Percentiles rank a stretch among this genome's conserved stretches.
Evolutionary conservation across 2,888 invertebrate genomes (phyloP).

Genomic region (Amblyjoppa fuscipennis): DNA sequence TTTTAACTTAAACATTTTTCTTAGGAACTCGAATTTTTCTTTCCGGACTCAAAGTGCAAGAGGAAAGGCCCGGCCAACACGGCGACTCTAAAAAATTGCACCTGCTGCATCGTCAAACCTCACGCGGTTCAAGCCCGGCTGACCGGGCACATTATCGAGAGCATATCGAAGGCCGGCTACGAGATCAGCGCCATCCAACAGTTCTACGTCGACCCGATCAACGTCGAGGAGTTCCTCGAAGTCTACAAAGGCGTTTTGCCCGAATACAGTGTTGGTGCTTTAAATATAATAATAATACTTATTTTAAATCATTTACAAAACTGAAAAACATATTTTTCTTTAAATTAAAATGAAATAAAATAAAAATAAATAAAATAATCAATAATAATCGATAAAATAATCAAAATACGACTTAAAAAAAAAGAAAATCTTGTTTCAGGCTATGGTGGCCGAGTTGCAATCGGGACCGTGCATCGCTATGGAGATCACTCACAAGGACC

Average conservation of each 20-base stretch:
- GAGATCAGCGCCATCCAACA: conserved; percentile 93
- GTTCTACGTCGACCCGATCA: conserved; percentile 91
- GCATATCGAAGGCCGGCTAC: conserved; percentile 92
- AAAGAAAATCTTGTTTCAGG: conserved; percentile 85
- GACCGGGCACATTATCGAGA: conserved; percentile 88
- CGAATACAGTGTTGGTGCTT: conserved; percentile 89
- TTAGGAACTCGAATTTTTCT: conserved; percentile 89
- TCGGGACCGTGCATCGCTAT: conserved; percentile 95
- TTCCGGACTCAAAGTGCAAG: conserved; percentile 85
- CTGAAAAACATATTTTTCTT: too few species aligned
- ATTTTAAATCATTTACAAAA: too few species aligned
- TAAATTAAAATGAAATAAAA: too few species aligned
- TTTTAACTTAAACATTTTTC: conserved; percentile 48
- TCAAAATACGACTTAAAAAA: not conserved
- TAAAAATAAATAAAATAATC: too few species aligned
- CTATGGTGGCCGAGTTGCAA: conserved; percentile 93
- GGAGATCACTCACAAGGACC: conserved; percentile 91
- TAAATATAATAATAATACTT: conserved; percentile 41
- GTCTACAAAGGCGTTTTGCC: conserved; percentile 95
- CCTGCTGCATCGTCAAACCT: conserved; percentile 95
- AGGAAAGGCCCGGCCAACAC: conserved; percentile 86
- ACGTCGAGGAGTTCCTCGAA: conserved; percentile 96
- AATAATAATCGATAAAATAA: too few species aligned
- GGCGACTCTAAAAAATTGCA: conserved; percentile 89
- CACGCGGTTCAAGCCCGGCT: conserved; percentile 93